A percentile compares a stretch with the other conserved stretches of the same genome.
These are phyloP conservation scores for Drosophila teissieri DNA, from an alignment of 1,140 invertebrate species.

Conservation along the genomic window DNA sequence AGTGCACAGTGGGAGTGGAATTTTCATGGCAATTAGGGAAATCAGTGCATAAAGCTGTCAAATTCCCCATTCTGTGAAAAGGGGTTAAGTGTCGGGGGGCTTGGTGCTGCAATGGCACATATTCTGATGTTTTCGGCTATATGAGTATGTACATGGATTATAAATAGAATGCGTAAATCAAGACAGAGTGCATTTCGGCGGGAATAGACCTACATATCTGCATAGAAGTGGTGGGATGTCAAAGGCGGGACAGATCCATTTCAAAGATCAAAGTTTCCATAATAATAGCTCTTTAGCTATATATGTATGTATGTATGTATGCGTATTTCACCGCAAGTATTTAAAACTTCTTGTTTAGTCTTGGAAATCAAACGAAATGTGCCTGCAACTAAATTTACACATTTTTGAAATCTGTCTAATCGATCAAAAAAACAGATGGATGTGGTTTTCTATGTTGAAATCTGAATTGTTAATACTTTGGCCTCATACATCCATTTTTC, in stretches of 20 bases:
- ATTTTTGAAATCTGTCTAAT: too few relatives aligned
- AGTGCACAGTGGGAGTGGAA: constrained; percentile 13
- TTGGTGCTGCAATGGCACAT: constrained; percentile 14
- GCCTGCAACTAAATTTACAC: too few relatives aligned
- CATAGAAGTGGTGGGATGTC: constrained; percentile 14
- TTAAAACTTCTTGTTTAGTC: background rate
- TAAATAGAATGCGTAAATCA: constrained; percentile 27
- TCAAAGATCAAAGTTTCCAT: constrained; percentile 9
- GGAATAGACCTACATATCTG: background rate
- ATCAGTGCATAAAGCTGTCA: constrained; percentile 49
- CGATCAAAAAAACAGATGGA: too few relatives aligned
- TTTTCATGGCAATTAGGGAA: constrained; percentile 47
- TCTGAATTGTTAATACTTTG: background rate
- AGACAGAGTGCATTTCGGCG: constrained; percentile 3
- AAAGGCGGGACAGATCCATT: constrained; percentile 14
- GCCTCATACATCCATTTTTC: background rate
- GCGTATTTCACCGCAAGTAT: background rate
- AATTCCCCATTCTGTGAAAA: constrained; percentile 12
- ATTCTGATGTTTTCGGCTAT: constrained; percentile 11
- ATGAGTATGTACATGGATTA: background rate
- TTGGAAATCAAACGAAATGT: background rate
- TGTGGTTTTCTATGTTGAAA: background rate
- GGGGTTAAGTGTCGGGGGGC: constrained; percentile 2
- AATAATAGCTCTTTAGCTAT: too few relatives aligned
- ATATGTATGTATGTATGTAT: too few relatives aligned